These are phyloP conservation scores for Eilema caniola DNA, from an alignment of 2,888 invertebrate genomes.

Conservation along the genomic window DNA sequence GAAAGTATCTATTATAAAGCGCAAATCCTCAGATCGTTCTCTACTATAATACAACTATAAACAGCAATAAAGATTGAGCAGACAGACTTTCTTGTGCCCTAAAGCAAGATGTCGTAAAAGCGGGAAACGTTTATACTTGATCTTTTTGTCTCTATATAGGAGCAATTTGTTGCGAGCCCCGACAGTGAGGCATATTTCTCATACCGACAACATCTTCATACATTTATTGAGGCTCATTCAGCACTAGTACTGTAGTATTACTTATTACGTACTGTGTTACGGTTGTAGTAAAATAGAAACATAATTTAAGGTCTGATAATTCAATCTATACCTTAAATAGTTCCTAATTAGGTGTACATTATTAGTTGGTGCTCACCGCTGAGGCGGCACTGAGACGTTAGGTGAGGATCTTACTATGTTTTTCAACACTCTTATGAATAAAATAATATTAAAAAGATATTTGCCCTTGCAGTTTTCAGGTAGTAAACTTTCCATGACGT, in stretches of 20 bases:
- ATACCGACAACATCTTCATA: slow-evolving; percentile 31
- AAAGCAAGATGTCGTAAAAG: slow-evolving; percentile 52
- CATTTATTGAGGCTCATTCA: slow-evolving; percentile 38
- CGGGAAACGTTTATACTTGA: slow-evolving; percentile 59
- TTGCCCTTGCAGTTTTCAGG: too few species aligned
- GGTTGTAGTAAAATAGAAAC: not conserved
- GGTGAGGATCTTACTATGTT: too few species aligned
- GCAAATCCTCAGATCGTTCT: not conserved
- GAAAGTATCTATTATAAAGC: slow-evolving; percentile 10
- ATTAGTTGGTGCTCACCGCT: too few species aligned
- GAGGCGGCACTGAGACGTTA: too few species aligned
- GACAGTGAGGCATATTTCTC: slow-evolving; percentile 26
- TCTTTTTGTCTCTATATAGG: slow-evolving; percentile 59
- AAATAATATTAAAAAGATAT: too few species aligned
- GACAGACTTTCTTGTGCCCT: slow-evolving; percentile 25
- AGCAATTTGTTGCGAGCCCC: slow-evolving; percentile 57
- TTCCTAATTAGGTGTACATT: too few species aligned
- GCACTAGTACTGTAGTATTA: slow-evolving; percentile 25
- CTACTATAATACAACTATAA: slow-evolving; percentile 17
- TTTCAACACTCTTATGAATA: too few species aligned
- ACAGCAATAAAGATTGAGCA: slow-evolving; percentile 8
- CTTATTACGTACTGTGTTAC: slow-evolving; percentile 1
- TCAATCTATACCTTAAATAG: too few species aligned
- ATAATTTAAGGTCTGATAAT: too few species aligned
- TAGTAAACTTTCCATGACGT: too few species aligned